Evolutionary conservation across 2,888 invertebrate species (phyloP).

Genomic region (Tiliacea aurago): DNA sequence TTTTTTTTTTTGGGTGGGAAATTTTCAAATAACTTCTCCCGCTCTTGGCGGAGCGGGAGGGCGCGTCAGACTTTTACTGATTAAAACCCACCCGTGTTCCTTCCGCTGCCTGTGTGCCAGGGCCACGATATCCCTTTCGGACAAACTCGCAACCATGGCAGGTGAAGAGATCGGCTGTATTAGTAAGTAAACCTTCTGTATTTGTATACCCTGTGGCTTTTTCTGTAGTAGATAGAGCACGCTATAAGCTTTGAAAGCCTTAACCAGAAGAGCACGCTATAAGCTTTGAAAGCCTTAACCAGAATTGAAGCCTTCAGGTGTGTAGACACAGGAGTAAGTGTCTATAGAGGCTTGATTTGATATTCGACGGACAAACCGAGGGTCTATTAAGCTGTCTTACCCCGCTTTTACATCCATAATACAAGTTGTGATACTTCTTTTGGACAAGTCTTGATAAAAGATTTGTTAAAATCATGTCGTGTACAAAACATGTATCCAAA

Average conservation of each 20-base stretch:
- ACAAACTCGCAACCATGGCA: too few species aligned
- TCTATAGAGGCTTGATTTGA: constrained; percentile 13
- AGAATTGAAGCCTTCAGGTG: constrained; percentile 28
- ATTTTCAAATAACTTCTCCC: too few species aligned
- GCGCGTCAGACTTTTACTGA: too few species aligned
- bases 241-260: constrained; percentile 42
- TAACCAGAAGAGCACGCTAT: constrained; percentile 18
- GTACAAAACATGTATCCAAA: too few species aligned
- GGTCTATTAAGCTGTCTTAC: not conserved
- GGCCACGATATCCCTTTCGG: too few species aligned
- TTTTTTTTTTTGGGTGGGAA: too few species aligned
- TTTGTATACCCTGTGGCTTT: not conserved
- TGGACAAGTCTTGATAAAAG: not conserved
- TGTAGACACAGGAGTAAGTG: constrained; percentile 19
- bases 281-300: constrained; percentile 43
- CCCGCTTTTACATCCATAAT: not conserved
- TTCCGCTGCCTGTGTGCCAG: too few species aligned
- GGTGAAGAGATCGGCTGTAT: not conserved
- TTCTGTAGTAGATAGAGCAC: constrained; percentile 18
- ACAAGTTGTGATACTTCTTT: not conserved
- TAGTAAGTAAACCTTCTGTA: constrained; percentile 28
- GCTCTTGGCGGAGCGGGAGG: too few species aligned
- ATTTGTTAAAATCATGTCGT: not conserved
- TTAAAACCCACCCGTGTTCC: too few species aligned
- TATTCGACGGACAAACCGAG: constrained; percentile 4